A percentile compares a stretch with the other conserved stretches of the same genome.
These are phyloP conservation scores for Venustoraphidia nigricollis DNA, from an alignment of 2,888 invertebrate genomes.

Conservation along the genomic window DNA sequence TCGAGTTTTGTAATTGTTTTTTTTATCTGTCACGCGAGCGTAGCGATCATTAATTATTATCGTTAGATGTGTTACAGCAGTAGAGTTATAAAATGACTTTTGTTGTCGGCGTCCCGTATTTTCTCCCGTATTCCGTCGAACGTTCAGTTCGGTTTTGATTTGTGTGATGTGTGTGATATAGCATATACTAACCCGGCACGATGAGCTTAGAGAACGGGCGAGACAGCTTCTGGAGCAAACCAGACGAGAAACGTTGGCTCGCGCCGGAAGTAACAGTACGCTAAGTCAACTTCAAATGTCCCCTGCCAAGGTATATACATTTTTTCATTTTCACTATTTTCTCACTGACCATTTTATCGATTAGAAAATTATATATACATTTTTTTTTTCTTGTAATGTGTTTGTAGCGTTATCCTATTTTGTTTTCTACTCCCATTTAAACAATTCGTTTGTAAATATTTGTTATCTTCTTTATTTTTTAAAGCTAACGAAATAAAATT, in stretches of 20 bases:
- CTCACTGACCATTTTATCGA: neutral
- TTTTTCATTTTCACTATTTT: constrained; percentile 2
- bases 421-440: neutral
- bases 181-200: constrained; percentile 65
- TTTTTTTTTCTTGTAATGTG: constrained; percentile 6
- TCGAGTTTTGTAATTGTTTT: no score
- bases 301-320: constrained; percentile 30
- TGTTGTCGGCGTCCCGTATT: no score
- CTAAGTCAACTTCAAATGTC: constrained; percentile 19
- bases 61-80: no score
- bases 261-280: constrained; percentile 19
- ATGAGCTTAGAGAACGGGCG: constrained; percentile 72
- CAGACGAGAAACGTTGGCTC: constrained; percentile 45
- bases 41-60: no score
- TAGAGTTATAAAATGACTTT: no score
- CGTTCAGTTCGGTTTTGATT: neutral
- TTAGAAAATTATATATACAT: neutral
- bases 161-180: constrained; percentile 32
- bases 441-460: neutral
- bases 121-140: no score
- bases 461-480: no score
- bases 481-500: no score
- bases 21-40: no score
- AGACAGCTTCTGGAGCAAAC: constrained; percentile 69
- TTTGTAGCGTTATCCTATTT: constrained; percentile 7